Base-by-base conservation (phyloP, 2,113 vertebrate genomes). In the Ciconia stormi region DNA sequence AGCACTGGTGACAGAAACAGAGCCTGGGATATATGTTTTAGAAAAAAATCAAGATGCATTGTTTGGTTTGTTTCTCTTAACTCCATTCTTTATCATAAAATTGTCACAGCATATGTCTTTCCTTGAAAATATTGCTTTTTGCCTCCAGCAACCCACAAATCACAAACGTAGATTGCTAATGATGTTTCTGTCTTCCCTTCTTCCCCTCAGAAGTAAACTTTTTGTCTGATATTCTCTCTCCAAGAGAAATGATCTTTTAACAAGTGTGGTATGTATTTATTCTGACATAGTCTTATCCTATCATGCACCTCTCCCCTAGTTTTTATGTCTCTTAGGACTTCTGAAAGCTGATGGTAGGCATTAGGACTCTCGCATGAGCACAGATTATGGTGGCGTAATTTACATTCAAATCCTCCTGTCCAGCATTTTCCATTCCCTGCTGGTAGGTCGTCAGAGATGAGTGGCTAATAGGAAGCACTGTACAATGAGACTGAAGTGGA, bases 31-130 rank as follows among this genome's bases (percentile, higher is more conserved):
- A 58, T 0, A 80, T 34, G 15, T 47, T 93, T 90, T 47, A 56
- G 58, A 73, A 85, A 83, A 89, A 80, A 90, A 72, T 78, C 59
- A 89, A 80, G 40, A 84, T 67, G 8, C 67, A 74, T 50, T 78
- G 32, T 46, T 91, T 76, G 15, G 72, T 89, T 50, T 89, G 63
- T 63, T 83, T 89, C 66, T 72, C 30, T 91, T 92, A 49, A 69
- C 16, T 81, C n/a, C 13, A 26, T 89, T 87, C 92, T 95, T 96
- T 88, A 89, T 83, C 59, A 92, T 77, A 93, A 95, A 90, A 86
- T 55, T 95, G 95, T 90, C 90, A 94, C 40, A 46, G 84, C 53
- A 42, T 85, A 65, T 42, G 26, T 73, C 63, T 96, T 93, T 90
- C 71, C 59, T 89, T 87, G 58, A 94, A 96, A 95, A 94, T 81